Base-by-base conservation (phyloP, 2,797 vertebrate genomes). In the Falco columbarius region DNA sequence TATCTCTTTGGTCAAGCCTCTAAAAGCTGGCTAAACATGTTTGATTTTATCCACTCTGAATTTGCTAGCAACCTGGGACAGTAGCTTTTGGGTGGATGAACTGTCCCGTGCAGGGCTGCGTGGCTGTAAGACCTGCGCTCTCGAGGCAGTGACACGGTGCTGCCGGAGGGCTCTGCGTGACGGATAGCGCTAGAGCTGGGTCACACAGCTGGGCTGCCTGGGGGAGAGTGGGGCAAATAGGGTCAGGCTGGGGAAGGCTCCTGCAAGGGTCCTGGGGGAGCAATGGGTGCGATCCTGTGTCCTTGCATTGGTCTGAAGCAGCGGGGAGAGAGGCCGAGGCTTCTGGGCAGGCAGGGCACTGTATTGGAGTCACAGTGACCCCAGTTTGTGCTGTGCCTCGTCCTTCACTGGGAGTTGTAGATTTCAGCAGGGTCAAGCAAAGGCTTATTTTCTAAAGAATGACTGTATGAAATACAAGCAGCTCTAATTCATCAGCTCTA, bases 101-200 rank as follows among this genome's bases (percentile, higher is more conserved):
- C 32, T 70, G 34, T 22, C 22, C 65, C 9, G 0, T 3, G 49
- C 12, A 14, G 73, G 52, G 24, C 42, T 5, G 12, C 16, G 52
- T 1, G 27, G 68, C 54, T 36, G 6, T 13, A 10, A 51, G 42
- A 47, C 21, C 47, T 51, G 34, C 27, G 71, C 24, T 32, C n/a
- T 14, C 6, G 15, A 14, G 51, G 5, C 63, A 24, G 46, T 19
- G 79, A 14, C 12, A 3, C 4, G 1, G 0, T 44, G 72, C 49
- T 63, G 22, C 44, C 65, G 18, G 51, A 44, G 89, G 47, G 38
- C 20, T 59, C 62, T 5, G 32, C 6, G 3, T 11, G 77, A 36
- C 42, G 20, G 24, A 9, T 9, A 1, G 1, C 4, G 46, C 65
- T 54, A 1, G 20, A 66, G 81, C 59, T 59, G 65, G 38, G 20